phyloP scores from a whole-genome alignment of 2,797 vertebrate genomes.

The Heterohyrax brucei region DNA sequence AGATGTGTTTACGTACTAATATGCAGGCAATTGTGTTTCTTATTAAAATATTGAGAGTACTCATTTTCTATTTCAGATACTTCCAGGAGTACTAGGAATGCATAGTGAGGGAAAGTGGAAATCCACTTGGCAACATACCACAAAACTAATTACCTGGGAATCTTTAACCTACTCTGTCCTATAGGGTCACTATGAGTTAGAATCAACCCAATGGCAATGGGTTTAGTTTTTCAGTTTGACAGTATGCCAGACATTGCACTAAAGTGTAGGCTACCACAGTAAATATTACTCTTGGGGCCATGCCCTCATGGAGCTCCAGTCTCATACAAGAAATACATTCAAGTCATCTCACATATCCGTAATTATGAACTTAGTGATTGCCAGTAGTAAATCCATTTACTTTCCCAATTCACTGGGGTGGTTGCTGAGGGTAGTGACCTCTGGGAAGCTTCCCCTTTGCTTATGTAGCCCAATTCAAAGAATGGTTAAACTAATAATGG shows the following conservation, averaged over 20 bases:
- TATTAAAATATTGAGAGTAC: background rate
- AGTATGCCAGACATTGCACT: background rate
- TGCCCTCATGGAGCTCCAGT: background rate
- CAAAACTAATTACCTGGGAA: slow-evolving; percentile 64
- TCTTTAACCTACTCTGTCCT: background rate
- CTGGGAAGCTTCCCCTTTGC: background rate
- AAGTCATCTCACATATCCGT: background rate
- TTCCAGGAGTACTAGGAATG: slow-evolving; percentile 55
- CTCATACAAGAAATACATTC: slow-evolving; percentile 15
- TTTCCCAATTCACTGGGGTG: background rate
- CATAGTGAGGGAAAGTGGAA: slow-evolving; percentile 6
- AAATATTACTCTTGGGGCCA: background rate
- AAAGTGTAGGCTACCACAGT: background rate
- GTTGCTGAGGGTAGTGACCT: background rate
- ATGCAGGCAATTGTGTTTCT: background rate
- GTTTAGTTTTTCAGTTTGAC: no score
- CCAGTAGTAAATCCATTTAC: background rate
- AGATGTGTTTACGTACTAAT: background rate
- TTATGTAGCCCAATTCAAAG: background rate
- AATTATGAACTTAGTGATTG: background rate
- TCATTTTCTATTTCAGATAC: slow-evolving; percentile 56
- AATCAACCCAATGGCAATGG: no score
- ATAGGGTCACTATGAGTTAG: no score
- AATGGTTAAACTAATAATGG: no score
- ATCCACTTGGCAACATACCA: slow-evolving; percentile 12